Evolutionary conservation across 2,797 vertebrate genomes (phyloP), one percentile per base, ranked within the genome.

Genomic region (Chaetodon trifasciatus): DNA sequence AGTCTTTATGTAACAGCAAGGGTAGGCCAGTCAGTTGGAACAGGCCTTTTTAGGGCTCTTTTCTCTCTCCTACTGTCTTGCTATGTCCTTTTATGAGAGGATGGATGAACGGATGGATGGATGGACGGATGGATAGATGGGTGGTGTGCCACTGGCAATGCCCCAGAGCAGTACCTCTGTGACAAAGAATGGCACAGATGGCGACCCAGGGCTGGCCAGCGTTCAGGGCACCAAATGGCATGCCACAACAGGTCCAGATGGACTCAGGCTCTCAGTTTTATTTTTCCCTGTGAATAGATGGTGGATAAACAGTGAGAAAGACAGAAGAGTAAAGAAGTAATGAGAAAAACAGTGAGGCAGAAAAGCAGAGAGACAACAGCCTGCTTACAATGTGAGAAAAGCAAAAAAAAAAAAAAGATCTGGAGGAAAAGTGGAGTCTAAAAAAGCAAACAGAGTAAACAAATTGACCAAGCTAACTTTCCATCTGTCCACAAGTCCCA

Each of bases 161-260:
- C 70, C 85, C 77, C 70, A 69, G n/a, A 73, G 84, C 57, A 3
- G 60, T 79, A 84, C 83, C 89, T 89, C 81, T 78, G 82, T 49
- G 66, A 86, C 80, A 84, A 79, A 91, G 76, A 82, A 17, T 21
- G 50, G 79, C 81, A 74, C 88, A 90, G 86, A 91, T 92, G 90
- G 91, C 70, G 1, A 82, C 82, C 68, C 82, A 64, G 76, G 73
- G 60, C 86, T 86, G 86, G 78, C 85, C 24, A 21, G 58, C 15
- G 32, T 78, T 85, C 68, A 70, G 79, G 72, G 79, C 21, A 82
- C 89, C 91, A 88, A 93, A 92, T 90, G 87, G 87, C 88, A 87
- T 81, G 85, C 81, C 87, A 90, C 90, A 86, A 87, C 90, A 86
- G 80, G 86, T 82, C 91, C 92, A 94, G 90, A 93, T 92, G 88